Base-by-base conservation (phyloP, 1,140 invertebrate genomes). In the Geopemphigus sp. region DNA sequence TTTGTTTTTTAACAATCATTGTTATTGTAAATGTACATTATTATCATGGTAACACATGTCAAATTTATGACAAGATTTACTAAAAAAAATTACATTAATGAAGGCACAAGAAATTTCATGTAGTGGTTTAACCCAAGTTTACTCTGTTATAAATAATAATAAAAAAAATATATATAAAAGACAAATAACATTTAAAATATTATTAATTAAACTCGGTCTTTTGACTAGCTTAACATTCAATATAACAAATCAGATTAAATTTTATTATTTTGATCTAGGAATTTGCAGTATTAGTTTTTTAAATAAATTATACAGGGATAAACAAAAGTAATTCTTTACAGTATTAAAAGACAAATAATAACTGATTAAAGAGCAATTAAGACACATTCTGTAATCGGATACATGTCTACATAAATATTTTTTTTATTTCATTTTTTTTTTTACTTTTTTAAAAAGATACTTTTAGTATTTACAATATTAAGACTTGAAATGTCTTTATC, bases 401-500 rank as follows among this genome's bases (percentile, higher is more conserved):
- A 78, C 74, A 78, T 78, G 74, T 61, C 74, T 50, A 78, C n/a
- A 39, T 78, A 61, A 61, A 47, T 47, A 63, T 59, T 78, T 56
- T 78, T 61, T 78, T 78, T 61, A 74, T 57, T 74, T 39, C 1
- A 19, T 63, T 61, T 78, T 78, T 50, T 26, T 61, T 63, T 19
- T 47, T 29, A 14, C 26, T 50, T 63, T 47, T 50, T 63, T 78
- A 78, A 78, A 78, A 78, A 78, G 15, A 63, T 78, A 78, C 0
- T 78, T 78, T 78, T 78, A 78, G 32, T 78, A 78, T 78, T 26
- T 78, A 78, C 74, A 78, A 45, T 50, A 50, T 78, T 78, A 78
- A 78, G 74, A 78, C 74, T 78, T 78, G 74, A 78, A 78, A 78
- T 78, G 74, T 78, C 74, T 78, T 78, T 78, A 78, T 78, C 74